Percentiles rank a stretch among this genome's conserved stretches.
phyloP scores from a whole-genome alignment of 2,888 invertebrate species.

The Erynnis tages region DNA sequence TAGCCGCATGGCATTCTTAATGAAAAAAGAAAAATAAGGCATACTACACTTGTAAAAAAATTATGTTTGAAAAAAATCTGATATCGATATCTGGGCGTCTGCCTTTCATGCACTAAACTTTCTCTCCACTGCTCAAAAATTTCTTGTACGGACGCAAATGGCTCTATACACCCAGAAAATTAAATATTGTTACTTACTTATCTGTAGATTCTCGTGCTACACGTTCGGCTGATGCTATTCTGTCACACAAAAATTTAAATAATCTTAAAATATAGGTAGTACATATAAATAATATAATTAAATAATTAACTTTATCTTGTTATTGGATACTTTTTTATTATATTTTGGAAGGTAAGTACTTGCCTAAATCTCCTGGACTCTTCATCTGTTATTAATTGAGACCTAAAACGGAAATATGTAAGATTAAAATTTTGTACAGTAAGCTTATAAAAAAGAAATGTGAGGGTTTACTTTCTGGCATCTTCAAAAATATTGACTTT shows the following conservation, averaged over 20 bases:
- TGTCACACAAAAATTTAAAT: conserved; percentile 32
- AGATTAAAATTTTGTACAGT: neutral
- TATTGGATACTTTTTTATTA: neutral
- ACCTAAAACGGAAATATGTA: conserved; percentile 37
- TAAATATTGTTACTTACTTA: conserved; percentile 40
- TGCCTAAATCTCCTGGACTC: conserved; percentile 41
- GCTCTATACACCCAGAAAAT: neutral
- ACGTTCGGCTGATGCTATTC: conserved; percentile 43
- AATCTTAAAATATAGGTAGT: neutral
- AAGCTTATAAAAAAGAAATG: neutral
- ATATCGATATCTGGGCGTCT: no score
- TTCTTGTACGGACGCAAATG: neutral
- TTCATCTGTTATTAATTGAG: conserved; percentile 51
- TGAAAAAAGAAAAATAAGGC: conserved; percentile 9
- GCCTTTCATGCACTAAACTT: no score
- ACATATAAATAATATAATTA: conserved; percentile 1
- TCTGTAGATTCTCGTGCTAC: conserved; percentile 34
- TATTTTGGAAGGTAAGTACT: neutral
- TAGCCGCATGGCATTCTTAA: no score
- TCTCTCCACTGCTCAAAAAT: no score
- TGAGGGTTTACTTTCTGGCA: conserved; percentile 41
- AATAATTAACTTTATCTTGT: neutral
- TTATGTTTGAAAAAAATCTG: no score
- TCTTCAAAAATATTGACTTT: conserved; percentile 45
- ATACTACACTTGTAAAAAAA: conserved; percentile 4